Conservation (phyloP, 2,797 vertebrate genomes). For the Scyliorhinus canicula region DNA sequence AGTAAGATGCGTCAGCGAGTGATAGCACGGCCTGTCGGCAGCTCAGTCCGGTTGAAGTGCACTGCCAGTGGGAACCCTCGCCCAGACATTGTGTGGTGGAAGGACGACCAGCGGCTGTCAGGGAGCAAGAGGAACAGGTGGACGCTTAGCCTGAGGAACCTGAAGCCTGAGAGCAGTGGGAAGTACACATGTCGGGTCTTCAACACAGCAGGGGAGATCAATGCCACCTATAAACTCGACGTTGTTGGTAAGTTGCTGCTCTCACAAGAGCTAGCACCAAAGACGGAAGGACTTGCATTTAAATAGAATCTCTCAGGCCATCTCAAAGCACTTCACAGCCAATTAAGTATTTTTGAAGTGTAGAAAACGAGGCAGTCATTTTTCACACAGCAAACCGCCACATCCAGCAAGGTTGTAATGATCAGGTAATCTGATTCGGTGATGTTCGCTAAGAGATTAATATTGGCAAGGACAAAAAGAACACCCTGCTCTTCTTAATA, state of each 20-base stretch:
- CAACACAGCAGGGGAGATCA: constrained; percentile 52
- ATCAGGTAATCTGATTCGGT: neutral
- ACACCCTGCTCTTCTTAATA: neutral
- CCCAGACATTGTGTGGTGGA: constrained; percentile 37
- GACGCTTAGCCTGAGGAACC: constrained; percentile 54
- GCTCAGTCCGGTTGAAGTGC: constrained; percentile 38
- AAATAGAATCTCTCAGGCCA: neutral
- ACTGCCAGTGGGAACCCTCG: constrained; percentile 24
- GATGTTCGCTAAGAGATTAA: neutral
- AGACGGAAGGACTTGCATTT: neutral
- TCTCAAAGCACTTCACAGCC: neutral
- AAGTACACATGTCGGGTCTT: constrained; percentile 53
- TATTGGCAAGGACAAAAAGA: neutral
- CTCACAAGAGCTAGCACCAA: neutral
- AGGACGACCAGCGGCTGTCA: constrained; percentile 16
- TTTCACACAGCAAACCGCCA: neutral
- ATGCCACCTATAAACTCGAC: constrained; percentile 54
- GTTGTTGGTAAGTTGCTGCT: constrained; percentile 50
- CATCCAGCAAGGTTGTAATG: neutral
- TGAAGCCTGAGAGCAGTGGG: constrained; percentile 52
- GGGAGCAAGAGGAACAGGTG: constrained; percentile 47
- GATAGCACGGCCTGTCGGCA: constrained; percentile 36
- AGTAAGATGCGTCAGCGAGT: constrained; percentile 39
- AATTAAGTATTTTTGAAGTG: neutral
- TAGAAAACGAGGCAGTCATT: neutral